These are phyloP conservation scores for Pristionchus mayeri DNA, from an alignment of 2,888 invertebrate species.

Conservation along the genomic window DNA sequence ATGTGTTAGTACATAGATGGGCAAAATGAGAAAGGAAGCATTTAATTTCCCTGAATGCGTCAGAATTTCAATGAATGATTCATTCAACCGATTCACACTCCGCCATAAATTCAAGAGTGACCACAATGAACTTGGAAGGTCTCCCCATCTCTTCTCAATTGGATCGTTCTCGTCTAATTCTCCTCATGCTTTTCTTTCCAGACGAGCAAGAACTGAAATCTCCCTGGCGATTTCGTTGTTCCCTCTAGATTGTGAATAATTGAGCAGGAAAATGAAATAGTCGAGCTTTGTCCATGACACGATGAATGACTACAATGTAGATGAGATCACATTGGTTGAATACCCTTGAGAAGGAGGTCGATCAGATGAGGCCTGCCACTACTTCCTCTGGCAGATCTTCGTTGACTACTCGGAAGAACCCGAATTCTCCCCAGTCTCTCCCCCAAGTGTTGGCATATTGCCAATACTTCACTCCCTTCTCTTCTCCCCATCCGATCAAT, in stretches of 20 bases:
- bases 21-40: no score
- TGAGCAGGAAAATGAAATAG: no score
- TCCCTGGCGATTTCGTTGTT: neutral
- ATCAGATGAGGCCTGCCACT: slow-evolving; percentile 49
- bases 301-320: neutral
- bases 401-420: slow-evolving; percentile 53
- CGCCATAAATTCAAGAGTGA: no score
- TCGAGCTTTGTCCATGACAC: neutral
- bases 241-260: no score
- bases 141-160: no score
- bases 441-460: slow-evolving; percentile 64
- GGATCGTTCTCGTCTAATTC: no score
- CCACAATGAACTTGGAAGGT: no score
- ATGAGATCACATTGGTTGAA: slow-evolving; percentile 14
- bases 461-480: slow-evolving; percentile 58
- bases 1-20: no score
- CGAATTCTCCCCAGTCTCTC: slow-evolving; percentile 63
- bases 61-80: neutral
- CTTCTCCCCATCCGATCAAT: slow-evolving; percentile 66
- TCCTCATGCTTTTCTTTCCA: no score
- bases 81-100: no score
- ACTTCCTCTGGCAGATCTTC: slow-evolving; percentile 54
- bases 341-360: slow-evolving; percentile 17
- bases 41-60: no score
- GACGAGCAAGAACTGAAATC: no score